phyloP scores from a whole-genome alignment of 2,113 vertebrate genomes.

The Bucco capensis region DNA sequence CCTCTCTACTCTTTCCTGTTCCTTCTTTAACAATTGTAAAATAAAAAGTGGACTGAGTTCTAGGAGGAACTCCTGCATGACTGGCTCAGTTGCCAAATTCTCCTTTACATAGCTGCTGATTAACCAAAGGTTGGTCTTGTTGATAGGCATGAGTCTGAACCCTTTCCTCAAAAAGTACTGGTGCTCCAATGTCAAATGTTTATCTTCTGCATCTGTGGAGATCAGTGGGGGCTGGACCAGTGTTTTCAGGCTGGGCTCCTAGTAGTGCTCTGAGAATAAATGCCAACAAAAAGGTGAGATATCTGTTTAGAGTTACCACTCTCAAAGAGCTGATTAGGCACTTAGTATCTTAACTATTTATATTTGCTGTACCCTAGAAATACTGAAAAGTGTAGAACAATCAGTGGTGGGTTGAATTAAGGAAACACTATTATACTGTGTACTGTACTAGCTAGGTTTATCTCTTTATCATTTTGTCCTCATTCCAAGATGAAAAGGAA shows the following conservation, averaged over 20 bases:
- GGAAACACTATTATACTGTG: not conserved
- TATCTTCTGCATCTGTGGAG: not conserved
- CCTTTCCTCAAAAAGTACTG: not conserved
- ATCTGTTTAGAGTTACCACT: not conserved
- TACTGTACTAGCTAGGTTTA: not conserved
- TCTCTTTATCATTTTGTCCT: slow-evolving; percentile 6
- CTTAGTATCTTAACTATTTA: not conserved
- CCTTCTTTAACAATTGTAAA: not conserved
- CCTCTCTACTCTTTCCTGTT: not conserved
- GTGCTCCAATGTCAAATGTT: not conserved
- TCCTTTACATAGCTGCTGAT: not conserved
- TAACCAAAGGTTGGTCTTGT: not conserved
- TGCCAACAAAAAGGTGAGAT: not conserved
- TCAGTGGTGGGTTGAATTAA: not conserved
- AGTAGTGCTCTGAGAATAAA: not conserved
- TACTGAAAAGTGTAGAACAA: not conserved
- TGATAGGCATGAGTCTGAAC: not conserved
- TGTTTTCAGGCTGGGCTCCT: not conserved
- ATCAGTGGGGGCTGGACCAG: not conserved
- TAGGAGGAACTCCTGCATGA: not conserved
- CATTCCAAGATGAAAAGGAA: not conserved
- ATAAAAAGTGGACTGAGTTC: not conserved
- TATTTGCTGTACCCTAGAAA: not conserved
- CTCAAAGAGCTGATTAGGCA: not conserved
- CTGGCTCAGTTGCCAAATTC: not conserved